Conservation (phyloP, 2,888 invertebrate genomes). For the Beris chalybata region DNA sequence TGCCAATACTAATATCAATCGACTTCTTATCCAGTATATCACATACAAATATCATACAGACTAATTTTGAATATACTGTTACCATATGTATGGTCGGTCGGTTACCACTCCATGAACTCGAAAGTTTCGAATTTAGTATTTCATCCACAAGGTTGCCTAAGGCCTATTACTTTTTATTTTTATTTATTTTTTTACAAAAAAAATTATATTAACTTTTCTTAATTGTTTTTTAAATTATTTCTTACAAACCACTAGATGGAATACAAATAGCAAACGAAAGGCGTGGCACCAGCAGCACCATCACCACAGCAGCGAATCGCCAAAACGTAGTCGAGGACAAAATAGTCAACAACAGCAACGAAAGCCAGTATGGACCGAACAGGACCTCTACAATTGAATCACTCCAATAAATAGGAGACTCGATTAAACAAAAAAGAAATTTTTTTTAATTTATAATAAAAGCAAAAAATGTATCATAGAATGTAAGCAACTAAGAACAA, state of each 20-base stretch:
- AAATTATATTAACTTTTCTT: background rate
- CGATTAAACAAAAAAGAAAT: constrained; percentile 1
- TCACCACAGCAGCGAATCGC: constrained; percentile 22
- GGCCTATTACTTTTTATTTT: too few relatives aligned
- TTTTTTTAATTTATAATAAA: background rate
- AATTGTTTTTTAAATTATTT: background rate
- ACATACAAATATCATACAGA: too few relatives aligned
- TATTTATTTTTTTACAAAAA: too few relatives aligned
- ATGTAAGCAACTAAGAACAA: constrained; percentile 3
- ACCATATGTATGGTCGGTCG: too few relatives aligned
- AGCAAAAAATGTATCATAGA: constrained; percentile 22
- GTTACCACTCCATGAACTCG: too few relatives aligned
- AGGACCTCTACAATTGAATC: constrained; percentile 37
- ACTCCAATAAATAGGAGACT: background rate
- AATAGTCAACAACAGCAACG: constrained; percentile 42
- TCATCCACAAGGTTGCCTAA: too few relatives aligned
- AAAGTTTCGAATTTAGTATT: too few relatives aligned
- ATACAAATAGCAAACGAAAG: constrained; percentile 46
- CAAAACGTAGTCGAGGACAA: constrained; percentile 35
- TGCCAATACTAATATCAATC: too few relatives aligned
- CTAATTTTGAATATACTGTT: too few relatives aligned
- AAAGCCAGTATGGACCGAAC: constrained; percentile 35
- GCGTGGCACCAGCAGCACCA: constrained; percentile 45
- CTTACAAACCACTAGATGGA: constrained; percentile 43
- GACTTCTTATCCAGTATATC: too few relatives aligned